Percentiles rank a stretch among this genome's conserved stretches.
Evolutionary conservation across 2,113 vertebrate genomes (phyloP).

Genomic region (Tympanuchus pallidicinctus): DNA sequence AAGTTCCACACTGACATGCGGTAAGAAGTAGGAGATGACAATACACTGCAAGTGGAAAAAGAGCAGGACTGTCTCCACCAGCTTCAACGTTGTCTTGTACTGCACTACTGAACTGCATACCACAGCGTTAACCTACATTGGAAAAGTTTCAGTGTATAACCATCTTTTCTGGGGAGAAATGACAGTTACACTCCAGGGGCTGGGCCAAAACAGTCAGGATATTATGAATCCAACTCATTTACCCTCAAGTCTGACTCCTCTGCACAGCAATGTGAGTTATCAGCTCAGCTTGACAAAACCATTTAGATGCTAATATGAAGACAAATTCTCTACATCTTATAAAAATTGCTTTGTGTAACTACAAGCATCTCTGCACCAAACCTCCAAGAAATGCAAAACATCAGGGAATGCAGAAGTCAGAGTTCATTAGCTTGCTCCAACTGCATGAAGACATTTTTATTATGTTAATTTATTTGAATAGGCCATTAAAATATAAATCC

Average conservation of each 20-base stretch:
- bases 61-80: neutral
- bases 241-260: neutral
- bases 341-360: neutral
- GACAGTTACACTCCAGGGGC: neutral
- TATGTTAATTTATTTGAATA: neutral
- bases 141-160: neutral
- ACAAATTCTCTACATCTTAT: neutral
- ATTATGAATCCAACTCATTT: neutral
- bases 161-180: neutral
- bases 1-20: fast-evolving
- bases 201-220: neutral
- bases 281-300: neutral
- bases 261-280: neutral
- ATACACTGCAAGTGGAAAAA: neutral
- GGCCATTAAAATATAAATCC: neutral
- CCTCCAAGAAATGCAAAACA: neutral
- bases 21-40: neutral
- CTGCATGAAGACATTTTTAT: neutral
- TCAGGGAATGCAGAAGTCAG: neutral
- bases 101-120: neutral
- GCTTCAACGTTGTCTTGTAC: neutral
- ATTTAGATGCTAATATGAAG: neutral
- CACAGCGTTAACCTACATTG: fast-evolving
- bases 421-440: neutral
- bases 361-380: neutral